Evolutionary conservation across 2,113 vertebrate species (phyloP).

Genomic region (Onychostruthus taczanowskii): DNA sequence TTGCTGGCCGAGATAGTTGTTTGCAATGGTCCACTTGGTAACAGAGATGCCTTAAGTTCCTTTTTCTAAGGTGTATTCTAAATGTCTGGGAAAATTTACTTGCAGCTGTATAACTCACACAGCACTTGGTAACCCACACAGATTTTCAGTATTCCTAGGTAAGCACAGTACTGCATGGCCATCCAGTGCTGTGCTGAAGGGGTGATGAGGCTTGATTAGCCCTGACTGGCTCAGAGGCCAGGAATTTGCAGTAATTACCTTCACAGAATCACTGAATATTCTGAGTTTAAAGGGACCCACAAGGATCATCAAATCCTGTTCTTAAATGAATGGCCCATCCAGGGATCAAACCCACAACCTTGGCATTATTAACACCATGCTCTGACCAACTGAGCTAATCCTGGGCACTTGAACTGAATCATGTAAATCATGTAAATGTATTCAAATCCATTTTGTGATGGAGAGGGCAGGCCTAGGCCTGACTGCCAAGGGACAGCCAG

Average conservation of each 20-base stretch:
- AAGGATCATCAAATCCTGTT: neutral
- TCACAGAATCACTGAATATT: neutral
- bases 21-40: neutral
- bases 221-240: neutral
- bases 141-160: neutral
- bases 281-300: neutral
- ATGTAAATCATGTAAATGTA: neutral
- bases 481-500: neutral
- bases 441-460: neutral
- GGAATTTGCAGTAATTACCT: neutral
- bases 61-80: neutral
- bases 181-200: neutral
- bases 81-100: neutral
- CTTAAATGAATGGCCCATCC: neutral
- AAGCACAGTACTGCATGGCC: neutral
- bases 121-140: neutral
- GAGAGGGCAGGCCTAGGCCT: neutral
- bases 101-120: neutral
- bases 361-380: neutral
- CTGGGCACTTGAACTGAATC: neutral
- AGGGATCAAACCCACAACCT: neutral
- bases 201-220: neutral
- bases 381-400: neutral
- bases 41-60: neutral
- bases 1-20: neutral